A percentile compares a stretch with the other conserved stretches of the same genome.
Conservation (phyloP, 2,888 invertebrate species). For the Lasioglossum pauxillum region DNA sequence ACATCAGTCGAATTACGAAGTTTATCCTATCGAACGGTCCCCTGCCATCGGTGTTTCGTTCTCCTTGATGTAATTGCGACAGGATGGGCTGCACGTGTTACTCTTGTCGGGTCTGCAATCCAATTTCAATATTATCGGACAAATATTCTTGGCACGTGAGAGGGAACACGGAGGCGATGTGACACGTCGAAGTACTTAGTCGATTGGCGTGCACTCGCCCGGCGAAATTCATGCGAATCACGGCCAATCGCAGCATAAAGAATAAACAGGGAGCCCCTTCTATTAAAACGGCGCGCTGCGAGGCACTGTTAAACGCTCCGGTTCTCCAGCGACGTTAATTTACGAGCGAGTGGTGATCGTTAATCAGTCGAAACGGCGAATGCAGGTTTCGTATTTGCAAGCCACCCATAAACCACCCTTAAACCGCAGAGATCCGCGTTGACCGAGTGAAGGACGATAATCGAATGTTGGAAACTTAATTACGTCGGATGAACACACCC, state of each 20-base stretch:
- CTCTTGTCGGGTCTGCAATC: slow-evolving; percentile 21
- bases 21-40: background rate
- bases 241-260: background rate
- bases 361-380: slow-evolving; percentile 30
- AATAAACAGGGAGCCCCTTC: background rate
- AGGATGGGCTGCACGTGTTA: background rate
- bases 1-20: background rate
- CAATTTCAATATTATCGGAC: slow-evolving; percentile 39
- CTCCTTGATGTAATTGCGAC: slow-evolving; percentile 25
- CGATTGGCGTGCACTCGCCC: slow-evolving; percentile 17
- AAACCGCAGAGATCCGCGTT: slow-evolving; percentile 14
- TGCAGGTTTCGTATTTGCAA: slow-evolving; percentile 7
- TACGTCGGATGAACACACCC: slow-evolving; percentile 7
- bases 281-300: background rate
- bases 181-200: slow-evolving; percentile 27
- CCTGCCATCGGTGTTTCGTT: slow-evolving; percentile 24
- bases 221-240: slow-evolving; percentile 25
- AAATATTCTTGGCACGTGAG: slow-evolving; percentile 37
- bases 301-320: slow-evolving; percentile 2
- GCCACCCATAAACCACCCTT: slow-evolving; percentile 25
- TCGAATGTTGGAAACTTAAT: slow-evolving; percentile 41
- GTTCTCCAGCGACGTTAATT: background rate
- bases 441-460: slow-evolving; percentile 32
- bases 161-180: slow-evolving; percentile 2
- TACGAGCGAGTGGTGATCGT: slow-evolving; percentile 18